These are phyloP conservation scores for Mobula birostris DNA, from an alignment of 2,113 vertebrate genomes.

Conservation along the genomic window DNA sequence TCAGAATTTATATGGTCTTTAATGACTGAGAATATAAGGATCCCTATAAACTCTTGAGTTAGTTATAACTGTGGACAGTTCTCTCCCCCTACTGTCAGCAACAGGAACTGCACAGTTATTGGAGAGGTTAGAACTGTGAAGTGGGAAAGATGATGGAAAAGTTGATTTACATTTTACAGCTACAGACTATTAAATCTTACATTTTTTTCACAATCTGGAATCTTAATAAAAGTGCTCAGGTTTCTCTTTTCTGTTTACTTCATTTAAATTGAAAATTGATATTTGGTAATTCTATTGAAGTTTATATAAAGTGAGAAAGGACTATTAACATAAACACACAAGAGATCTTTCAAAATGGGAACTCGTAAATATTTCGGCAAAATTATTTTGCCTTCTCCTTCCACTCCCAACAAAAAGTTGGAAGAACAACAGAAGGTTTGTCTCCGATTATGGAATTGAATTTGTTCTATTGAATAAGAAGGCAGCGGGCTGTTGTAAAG, in stretches of 20 bases:
- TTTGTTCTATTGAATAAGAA: constrained; percentile 71
- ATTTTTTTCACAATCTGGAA: constrained; percentile 60
- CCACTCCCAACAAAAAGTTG: neutral
- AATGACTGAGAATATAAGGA: constrained; percentile 32
- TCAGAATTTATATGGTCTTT: neutral
- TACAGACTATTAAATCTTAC: constrained; percentile 64
- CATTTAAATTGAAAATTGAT: neutral
- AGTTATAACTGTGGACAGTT: constrained; percentile 75
- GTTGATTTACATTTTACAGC: constrained; percentile 61
- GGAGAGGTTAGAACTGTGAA: constrained; percentile 47
- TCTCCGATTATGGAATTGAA: constrained; percentile 75
- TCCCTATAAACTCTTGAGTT: neutral
- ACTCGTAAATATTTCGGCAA: neutral
- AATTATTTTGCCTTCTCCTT: neutral
- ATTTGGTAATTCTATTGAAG: neutral
- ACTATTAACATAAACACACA: neutral
- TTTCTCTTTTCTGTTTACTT: constrained; percentile 52
- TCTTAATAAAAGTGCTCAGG: constrained; percentile 51
- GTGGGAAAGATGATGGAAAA: constrained; percentile 52
- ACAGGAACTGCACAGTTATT: constrained; percentile 57
- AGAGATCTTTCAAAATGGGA: neutral
- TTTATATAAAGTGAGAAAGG: neutral
- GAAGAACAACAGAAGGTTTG: constrained; percentile 52
- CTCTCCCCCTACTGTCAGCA: constrained; percentile 86
- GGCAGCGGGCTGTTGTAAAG: constrained; percentile 71